Base-by-base conservation (phyloP, 2,113 vertebrate genomes). In the Mus musculus region DNA sequence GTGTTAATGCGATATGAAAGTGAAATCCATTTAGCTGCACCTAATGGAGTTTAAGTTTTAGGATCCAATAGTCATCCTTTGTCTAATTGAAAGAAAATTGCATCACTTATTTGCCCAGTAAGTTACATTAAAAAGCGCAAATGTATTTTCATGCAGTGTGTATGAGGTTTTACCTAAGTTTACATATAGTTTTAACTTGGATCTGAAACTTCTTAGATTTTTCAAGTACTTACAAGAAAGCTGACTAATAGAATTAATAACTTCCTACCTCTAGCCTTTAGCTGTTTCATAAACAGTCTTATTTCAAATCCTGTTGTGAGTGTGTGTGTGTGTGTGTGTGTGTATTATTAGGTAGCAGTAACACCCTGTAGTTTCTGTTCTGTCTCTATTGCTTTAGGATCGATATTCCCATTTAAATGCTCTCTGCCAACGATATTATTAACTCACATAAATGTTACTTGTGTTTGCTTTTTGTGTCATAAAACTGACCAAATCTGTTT, bases 31-130 rank as follows among this genome's bases (percentile, higher is more conserved):
- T 90, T 94, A 93, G 73, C 56, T 65, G 33, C 3, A 87, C 20
- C 94, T 96, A 87, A 89, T 94, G 81, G 33, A 54, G 49, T 94
- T 33, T 91, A 84, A 54, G 88, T 94, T 97, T 95, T 93, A 92
- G 61, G 13, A 95, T 93, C 42, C 3, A 69, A 89, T 80, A 97
- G 39, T 59, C 33, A 49, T 92, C 52, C 94, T 92, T 97, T 90
- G 56, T 91, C 71, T 94, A 87, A 86, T 85, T 96, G 71, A 24
- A 86, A 91, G 14, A 72, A 81, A 96, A 85, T 96, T 94, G 30
- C 54, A 28, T 88, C 69, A 87, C 39, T 82, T 80, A 89, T 96
- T 71, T 85, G 63, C n/a, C 52, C 89, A 61, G 16, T 87, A 26
- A 94, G 86, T 96, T 95, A 56, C 88, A 88, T 92, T 90, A 93